Evolutionary conservation across 2,797 vertebrate species (phyloP), one percentile per base, ranked within the genome.

Genomic region (Karalla daura): DNA sequence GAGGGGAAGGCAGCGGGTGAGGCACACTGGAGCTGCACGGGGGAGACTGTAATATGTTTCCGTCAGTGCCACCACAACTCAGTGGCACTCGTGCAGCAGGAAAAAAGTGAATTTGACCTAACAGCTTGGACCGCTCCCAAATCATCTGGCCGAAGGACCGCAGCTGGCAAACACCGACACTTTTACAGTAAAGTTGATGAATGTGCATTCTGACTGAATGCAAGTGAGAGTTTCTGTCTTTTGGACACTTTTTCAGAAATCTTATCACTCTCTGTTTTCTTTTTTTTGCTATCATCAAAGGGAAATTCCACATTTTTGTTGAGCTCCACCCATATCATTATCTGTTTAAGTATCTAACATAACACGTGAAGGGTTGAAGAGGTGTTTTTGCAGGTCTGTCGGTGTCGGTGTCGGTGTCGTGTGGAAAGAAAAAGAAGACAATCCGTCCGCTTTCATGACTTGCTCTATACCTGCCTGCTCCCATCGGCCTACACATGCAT

Each of bases 1-100:
- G 35, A 70, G 40, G 41, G 53, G 63, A 66, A 68, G 69, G 66
- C 63, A 55, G 63, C 2, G 61, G 51, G 56, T 66, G 65, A 88
- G 63, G 50, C 36, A 25, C 24, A 14, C 30, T 32, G 44, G 36
- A 41, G 56, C 52, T 50, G 13, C 30, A 47, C 1, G 2, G 46
- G 33, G 54, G 43, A 43, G 32, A 53, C 35, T 0, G 74, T 24
- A 36, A 68, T 56, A 37, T 7, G 41, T 59, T 73, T 30, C 54
- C 64, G 72, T 71, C 56, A 75, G 76, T 68, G 24, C 18, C 41
- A 49, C 15, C 24, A 61, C 73, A 67, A 58, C 33, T 25, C 5
- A 0, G 35, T 62, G 46, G 40, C 60, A 69, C 56, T 6, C 35
- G 63, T 64, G 64, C 23, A 13, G 28, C 72, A 50, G 12, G n/a